phyloP scores from a whole-genome alignment of 1,140 invertebrate species.

The Manduca sexta region DNA sequence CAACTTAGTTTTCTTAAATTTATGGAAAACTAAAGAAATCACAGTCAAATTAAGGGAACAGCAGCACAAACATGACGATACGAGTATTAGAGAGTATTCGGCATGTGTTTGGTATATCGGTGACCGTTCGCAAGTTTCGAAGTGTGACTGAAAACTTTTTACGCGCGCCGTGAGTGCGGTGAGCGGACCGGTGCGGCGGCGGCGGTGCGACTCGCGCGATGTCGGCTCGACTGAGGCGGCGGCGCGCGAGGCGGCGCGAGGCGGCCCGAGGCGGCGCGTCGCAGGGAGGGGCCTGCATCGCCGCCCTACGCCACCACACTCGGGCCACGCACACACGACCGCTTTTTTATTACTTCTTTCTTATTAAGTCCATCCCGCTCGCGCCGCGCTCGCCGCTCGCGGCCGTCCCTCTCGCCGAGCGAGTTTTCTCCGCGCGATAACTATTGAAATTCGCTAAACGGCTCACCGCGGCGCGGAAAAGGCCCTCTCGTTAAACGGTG shows the following conservation, averaged over 20 bases:
- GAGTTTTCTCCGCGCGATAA: conserved; percentile 70
- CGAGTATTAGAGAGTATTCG: background rate
- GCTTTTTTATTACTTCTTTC: conserved; percentile 71
- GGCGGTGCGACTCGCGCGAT: conserved; percentile 29
- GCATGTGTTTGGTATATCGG: conserved; percentile 22
- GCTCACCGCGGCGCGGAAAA: conserved; percentile 66
- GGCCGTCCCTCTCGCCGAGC: conserved; percentile 37
- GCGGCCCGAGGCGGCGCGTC: conserved; percentile 43
- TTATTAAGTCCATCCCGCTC: conserved; percentile 51
- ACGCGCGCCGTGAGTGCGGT: conserved; percentile 40
- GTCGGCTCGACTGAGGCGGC: conserved; percentile 57
- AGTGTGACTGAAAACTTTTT: conserved; percentile 59
- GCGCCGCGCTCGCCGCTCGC: conserved; percentile 22
- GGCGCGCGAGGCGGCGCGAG: conserved; percentile 22
- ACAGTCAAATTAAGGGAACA: background rate
- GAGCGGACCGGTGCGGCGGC: conserved; percentile 51
- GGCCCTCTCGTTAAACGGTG: conserved; percentile 65
- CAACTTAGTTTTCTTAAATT: background rate
- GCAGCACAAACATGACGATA: background rate
- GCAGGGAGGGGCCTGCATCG: conserved; percentile 65
- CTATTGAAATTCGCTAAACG: conserved; percentile 73
- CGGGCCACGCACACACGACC: conserved; percentile 65
- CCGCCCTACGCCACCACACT: conserved; percentile 67
- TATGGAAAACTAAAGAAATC: background rate
- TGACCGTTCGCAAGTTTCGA: conserved; percentile 50